Base-by-base conservation (phyloP, 2,113 vertebrate species). In the Microtus richardsoni region DNA sequence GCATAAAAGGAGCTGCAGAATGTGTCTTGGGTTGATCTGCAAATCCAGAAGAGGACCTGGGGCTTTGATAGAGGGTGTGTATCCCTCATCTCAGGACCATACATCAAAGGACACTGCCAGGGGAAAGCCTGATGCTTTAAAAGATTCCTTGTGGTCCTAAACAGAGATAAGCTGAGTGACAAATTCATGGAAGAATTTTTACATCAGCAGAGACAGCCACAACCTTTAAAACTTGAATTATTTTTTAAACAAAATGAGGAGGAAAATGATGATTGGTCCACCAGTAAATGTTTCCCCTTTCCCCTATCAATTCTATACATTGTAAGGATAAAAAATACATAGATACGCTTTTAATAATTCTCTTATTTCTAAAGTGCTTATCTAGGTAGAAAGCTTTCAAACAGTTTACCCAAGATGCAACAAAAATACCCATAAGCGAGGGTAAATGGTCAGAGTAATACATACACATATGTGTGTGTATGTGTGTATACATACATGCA, bases 191-290 rank as follows among this genome's bases (percentile, higher is more conserved):
- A 86, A 44, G 71, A 41, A 74, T 74, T 89, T 49, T 62, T 52
- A 2, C 47, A 54, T 33, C 24, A 21, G 36, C 24, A 91, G 16
- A 78, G 22, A 39, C 13, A 91, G 44, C 49, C 62, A 14, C 9
- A n/a, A 24, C 26, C 87, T 41, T 79, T 41, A 58, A 30, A 80
- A 16, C 26, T 30, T 58, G 47, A 88, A 8, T 30, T 70, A 12
- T 41, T 94, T 93, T 89, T 88, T 77, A 89, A 22, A 58, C 6
- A 84, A 78, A 94, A 88, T 11, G 2, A 91, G 41, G 70, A 73
- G 52, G 44, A 87, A 91, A 97, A 84, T 24, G 52, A 1, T 47
- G 83, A 49, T 30, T 90, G 87, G 39, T 0, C 12, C 9, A 17
- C 44, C 19, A 93, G 36, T 75, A 49, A 80, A 88, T 62, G 26